Base-by-base conservation (phyloP, 2,797 vertebrate genomes). In the Gymnopithys bicolor region DNA sequence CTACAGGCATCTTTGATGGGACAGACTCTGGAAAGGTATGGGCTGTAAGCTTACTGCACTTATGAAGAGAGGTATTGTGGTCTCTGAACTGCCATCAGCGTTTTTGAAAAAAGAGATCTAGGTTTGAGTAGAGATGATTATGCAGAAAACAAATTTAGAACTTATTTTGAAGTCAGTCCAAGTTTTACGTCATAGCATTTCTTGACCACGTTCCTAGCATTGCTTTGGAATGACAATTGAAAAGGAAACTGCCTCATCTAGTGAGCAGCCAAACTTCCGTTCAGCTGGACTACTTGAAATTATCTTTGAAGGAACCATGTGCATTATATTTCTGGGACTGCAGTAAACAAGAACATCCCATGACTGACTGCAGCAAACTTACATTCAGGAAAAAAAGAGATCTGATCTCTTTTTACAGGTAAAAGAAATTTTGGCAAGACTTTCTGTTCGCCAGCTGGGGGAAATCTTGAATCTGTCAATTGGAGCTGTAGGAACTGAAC, bases 81-180 rank as follows among this genome's bases (percentile, higher is more conserved):
- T 86, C 56, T 80, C 52, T 3, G 5, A 80, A 81, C 7, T 56
- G 59, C 28, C 70, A 89, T 76, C 48, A 76, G 35, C 0, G 0
- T 76, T 90, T 90, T 56, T 73, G 59, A 37, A 13, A 59, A 59
- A 64, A 49, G 19, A 66, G 4, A 21, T 48, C 53, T 64, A 68
- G 22, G 22, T 80, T 62, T 87, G 83, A 80, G 70, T 67, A 70
- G 81, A 82, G 59, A 64, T 46, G 64, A 89, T 95, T 85, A 46
- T 64, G 68, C 37, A 93, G 68, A 87, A 92, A 92, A 80, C 32
- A 91, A 46, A 67, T 80, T 91, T 93, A 91, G 75, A 91, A 77
- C 19, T 83, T 89, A 83, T 60, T 70, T 59, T 93, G 62, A 94
- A 92, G 45, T 60, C 3, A 3, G 30, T 70, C 75, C 89, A 94